Evolutionary conservation across 2,888 invertebrate species (phyloP), one percentile per base, ranked within the genome.

Genomic region (Netelia fuscicornis): DNA sequence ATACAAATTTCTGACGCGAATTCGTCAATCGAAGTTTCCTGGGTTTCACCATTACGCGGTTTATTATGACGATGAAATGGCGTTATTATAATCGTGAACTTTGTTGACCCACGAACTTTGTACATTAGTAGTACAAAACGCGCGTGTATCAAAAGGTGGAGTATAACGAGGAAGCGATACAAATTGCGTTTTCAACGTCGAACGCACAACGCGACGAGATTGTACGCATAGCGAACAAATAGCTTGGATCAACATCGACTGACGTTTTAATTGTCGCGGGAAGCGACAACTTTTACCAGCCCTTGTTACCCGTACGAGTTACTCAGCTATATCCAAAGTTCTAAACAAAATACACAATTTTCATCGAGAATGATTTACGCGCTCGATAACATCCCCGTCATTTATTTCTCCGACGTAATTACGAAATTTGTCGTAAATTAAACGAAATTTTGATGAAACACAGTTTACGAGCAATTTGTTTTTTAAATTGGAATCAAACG

Each of bases 161-260:
- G 17, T 30, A 70, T 48, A 76, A 65, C 54, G 68, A 67, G n/a
- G 17, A 60, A 42, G 42, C 10, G 30, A 13, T 20, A 30, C 56
- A 68, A 54, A 81, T 81, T 60, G 68, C 58, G 58, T 68, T 68
- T 74, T 60, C 52, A 81, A 23, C 74, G 60, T 75, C 68, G 60
- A 68, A 60, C 58, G 42, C 68, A 75, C 60, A 17, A 48, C 62
- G 52, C 17, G 52, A 68, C 68, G 44, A 77, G 30, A 9, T 8
- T 30, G 48, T 42, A 17, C 60, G 42, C 68, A 25, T 44, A 68
- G 37, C 42, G 48, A 1, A 11, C 60, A 25, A 42, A 68, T 68
- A 68, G 60, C 48, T 68, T 13, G 65, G 37, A 68, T 68, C 74
- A 67, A 11, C 81, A 48, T 67, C 42, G 56, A 48, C 58, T 5